These are phyloP conservation scores for Choloepus hoffmanni DNA, from an alignment of 2,113 vertebrate genomes.

Conservation along the genomic window DNA sequence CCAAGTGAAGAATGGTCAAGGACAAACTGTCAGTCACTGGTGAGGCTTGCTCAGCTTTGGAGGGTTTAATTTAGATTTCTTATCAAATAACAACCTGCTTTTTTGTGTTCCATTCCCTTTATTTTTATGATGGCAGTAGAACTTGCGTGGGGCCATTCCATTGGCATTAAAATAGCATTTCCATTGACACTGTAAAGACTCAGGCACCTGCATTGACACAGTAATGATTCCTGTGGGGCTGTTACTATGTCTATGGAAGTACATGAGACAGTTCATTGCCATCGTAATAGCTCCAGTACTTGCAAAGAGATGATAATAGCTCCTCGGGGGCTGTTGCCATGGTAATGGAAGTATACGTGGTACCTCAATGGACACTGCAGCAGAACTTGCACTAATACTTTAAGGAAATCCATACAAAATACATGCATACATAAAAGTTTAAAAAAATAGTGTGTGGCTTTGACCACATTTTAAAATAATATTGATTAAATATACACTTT, in stretches of 20 bases:
- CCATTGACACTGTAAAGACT: conserved; percentile 64
- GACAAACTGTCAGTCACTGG: not conserved
- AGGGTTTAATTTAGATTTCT: conserved; percentile 5
- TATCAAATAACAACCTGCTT: not conserved
- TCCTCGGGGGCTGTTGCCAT: conserved; percentile 42
- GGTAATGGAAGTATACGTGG: not conserved
- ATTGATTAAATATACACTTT: not conserved
- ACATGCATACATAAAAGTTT: not conserved
- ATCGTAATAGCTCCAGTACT: conserved; percentile 68
- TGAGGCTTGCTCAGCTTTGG: not conserved
- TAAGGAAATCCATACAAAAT: not conserved
- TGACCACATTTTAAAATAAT: not conserved
- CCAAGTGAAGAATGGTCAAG: not conserved
- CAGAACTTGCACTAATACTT: conserved; percentile 16
- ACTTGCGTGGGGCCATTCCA: not conserved
- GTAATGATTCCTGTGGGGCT: conserved; percentile 73
- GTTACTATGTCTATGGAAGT: conserved; percentile 53
- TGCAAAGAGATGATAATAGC: conserved; percentile 25
- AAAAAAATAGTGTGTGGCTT: not conserved
- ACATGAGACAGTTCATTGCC: conserved; percentile 79
- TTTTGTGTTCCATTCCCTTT: not conserved
- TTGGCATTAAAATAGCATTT: conserved; percentile 66
- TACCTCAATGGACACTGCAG: not conserved
- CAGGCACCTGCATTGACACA: conserved; percentile 16
- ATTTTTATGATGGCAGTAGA: conserved; percentile 47